These are phyloP conservation scores for Drosophila kohkoa DNA, from an alignment of 1,140 invertebrate genomes.

Conservation along the genomic window DNA sequence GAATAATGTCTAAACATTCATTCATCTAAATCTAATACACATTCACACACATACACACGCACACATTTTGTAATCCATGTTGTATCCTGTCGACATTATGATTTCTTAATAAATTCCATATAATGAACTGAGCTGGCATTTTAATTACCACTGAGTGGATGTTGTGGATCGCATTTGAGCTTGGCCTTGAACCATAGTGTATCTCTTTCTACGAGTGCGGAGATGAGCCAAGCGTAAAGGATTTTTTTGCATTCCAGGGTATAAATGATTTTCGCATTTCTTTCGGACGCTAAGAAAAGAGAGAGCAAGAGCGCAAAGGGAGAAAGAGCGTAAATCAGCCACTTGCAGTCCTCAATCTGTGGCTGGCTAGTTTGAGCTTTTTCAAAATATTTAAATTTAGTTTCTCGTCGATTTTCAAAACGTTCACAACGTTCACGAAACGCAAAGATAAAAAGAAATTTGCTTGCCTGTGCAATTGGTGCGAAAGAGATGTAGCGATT, in stretches of 20 bases:
- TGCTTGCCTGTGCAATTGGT: conserved; percentile 55
- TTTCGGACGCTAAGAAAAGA: neutral
- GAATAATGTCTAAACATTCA: conserved; percentile 56
- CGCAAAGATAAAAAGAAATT: conserved; percentile 32
- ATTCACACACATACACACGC: conserved; percentile 40
- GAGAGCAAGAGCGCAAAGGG: neutral
- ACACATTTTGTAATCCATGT: conserved; percentile 63
- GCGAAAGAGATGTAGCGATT: conserved; percentile 76
- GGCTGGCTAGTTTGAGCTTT: conserved; percentile 67
- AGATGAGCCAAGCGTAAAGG: too few species aligned
- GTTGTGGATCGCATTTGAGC: neutral
- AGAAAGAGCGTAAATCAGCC: conserved; percentile 15
- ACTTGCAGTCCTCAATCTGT: conserved; percentile 14
- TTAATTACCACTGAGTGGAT: neutral
- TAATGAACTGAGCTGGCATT: conserved; percentile 26
- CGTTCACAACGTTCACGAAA: conserved; percentile 65
- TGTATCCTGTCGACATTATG: conserved; percentile 72
- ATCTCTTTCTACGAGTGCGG: too few species aligned
- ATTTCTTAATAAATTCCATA: conserved; percentile 76
- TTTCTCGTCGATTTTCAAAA: conserved; percentile 78
- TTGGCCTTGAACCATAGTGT: neutral
- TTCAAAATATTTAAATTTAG: conserved; percentile 76
- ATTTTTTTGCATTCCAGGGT: neutral
- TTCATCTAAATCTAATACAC: conserved; percentile 51
- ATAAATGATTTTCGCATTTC: neutral